A percentile compares a stretch with the other conserved stretches of the same genome.
Evolutionary conservation across 1,140 invertebrate genomes (phyloP).

Genomic region (Trissolcus basalis): DNA sequence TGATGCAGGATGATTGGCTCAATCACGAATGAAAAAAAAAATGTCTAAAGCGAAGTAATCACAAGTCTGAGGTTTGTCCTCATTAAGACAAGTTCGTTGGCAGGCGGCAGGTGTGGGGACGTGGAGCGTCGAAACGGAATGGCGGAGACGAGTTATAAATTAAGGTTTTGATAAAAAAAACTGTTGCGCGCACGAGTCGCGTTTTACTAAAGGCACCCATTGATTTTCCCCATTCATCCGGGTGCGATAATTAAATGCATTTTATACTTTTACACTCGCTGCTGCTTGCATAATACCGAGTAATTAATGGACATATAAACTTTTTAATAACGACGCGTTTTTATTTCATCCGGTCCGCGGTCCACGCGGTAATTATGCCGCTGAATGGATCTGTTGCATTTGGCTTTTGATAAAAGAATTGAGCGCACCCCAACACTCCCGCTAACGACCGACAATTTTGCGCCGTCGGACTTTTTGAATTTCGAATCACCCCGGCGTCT

Average conservation of each 20-base stretch:
- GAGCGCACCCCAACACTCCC: constrained; percentile 60
- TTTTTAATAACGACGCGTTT: constrained; percentile 73
- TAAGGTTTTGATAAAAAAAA: constrained; percentile 68
- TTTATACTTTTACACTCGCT: constrained; percentile 63
- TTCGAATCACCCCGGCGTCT: constrained; percentile 12
- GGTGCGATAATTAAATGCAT: constrained; percentile 72
- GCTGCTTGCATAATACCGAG: constrained; percentile 63
- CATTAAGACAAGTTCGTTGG: constrained; percentile 60
- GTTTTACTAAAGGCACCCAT: constrained; percentile 66
- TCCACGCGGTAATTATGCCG: constrained; percentile 66
- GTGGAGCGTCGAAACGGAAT: constrained; percentile 41
- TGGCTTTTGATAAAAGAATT: constrained; percentile 70
- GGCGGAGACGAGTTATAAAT: constrained; percentile 68
- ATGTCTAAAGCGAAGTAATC: constrained; percentile 54
- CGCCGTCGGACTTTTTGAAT: constrained; percentile 6
- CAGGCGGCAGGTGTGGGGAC: constrained; percentile 49
- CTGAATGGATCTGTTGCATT: constrained; percentile 72
- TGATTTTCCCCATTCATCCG: constrained; percentile 70
- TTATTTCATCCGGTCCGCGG: constrained; percentile 61
- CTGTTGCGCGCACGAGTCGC: constrained; percentile 56
- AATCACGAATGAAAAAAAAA: constrained; percentile 21
- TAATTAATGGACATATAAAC: constrained; percentile 75
- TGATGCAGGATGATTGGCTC: constrained; percentile 34
- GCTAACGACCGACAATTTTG: constrained; percentile 64
- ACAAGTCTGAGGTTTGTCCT: constrained; percentile 51